Evolutionary conservation across 2,797 vertebrate genomes (phyloP).

Genomic region (Cuniculus paca): DNA sequence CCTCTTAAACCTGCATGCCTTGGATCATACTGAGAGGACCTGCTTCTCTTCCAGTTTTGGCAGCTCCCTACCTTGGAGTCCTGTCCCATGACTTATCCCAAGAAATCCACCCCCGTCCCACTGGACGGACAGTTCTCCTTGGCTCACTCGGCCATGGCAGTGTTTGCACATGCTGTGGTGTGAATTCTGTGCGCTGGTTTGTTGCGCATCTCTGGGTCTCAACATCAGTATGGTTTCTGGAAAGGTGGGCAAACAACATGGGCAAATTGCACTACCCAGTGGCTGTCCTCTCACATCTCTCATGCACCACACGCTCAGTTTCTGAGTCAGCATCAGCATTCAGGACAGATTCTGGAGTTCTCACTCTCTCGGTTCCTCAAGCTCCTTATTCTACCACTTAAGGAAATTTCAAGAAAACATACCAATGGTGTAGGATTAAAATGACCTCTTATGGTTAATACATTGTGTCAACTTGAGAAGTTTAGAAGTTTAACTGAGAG

Average conservation of each 20-base stretch:
- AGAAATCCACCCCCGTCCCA: accelerated
- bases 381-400: background rate
- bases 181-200: accelerated
- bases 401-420: background rate
- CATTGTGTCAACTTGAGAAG: too few species aligned
- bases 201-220: background rate
- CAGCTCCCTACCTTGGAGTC: background rate
- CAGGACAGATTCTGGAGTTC: background rate
- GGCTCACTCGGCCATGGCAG: accelerated
- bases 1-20: background rate
- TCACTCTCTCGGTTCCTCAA: background rate
- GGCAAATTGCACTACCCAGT: too few species aligned
- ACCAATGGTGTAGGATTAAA: background rate
- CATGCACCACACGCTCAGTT: background rate
- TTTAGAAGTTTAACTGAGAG: too few species aligned
- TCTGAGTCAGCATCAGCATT: background rate
- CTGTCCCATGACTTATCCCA: background rate
- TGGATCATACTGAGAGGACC: background rate
- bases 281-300: background rate
- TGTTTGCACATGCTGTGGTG: accelerated
- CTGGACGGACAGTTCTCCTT: accelerated
- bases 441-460: too few species aligned
- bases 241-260: background rate
- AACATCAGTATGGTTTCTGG: background rate
- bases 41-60: background rate